Conservation (phyloP, 2,113 vertebrate genomes). For the Synodontis membranacea region DNA sequence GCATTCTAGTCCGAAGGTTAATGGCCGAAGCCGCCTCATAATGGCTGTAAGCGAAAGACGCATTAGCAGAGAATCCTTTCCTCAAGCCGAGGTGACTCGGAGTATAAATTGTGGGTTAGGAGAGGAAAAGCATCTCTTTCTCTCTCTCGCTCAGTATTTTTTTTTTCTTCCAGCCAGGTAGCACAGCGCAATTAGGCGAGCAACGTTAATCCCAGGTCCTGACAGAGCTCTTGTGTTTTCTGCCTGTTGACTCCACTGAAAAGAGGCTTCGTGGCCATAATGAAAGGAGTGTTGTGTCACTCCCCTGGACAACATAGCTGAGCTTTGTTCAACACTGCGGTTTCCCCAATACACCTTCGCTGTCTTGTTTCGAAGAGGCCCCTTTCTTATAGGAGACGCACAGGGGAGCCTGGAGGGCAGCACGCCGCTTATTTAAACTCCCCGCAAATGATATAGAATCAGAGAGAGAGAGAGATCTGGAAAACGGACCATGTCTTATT, state of each 20-base stretch:
- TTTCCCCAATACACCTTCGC: slow-evolving; percentile 47
- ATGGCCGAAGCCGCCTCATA: slow-evolving; percentile 50
- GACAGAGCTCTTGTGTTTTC: slow-evolving; percentile 51
- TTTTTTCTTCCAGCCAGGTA: slow-evolving; percentile 60
- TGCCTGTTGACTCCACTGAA: slow-evolving; percentile 52
- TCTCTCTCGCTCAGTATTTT: slow-evolving; percentile 46
- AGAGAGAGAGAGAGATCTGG: slow-evolving; percentile 11
- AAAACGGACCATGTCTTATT: slow-evolving; percentile 50
- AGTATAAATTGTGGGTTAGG: slow-evolving; percentile 67
- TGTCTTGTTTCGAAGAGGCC: slow-evolving; percentile 46
- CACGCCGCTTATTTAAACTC: slow-evolving; percentile 39
- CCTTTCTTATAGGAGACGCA: slow-evolving; percentile 9
- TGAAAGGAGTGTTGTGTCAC: slow-evolving; percentile 50
- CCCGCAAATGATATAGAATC: slow-evolving; percentile 7
- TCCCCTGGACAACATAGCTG: slow-evolving; percentile 51
- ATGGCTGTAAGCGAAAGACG: slow-evolving; percentile 59
- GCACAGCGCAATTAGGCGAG: slow-evolving; percentile 68
- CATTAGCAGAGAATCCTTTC: slow-evolving; percentile 62
- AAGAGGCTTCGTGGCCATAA: slow-evolving; percentile 42
- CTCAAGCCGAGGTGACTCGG: slow-evolving; percentile 60
- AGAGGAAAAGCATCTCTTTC: slow-evolving; percentile 54
- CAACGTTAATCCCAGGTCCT: slow-evolving; percentile 51
- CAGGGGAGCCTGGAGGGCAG: slow-evolving; percentile 31
- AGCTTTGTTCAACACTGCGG: slow-evolving; percentile 51
- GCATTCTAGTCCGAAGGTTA: slow-evolving; percentile 44